These are phyloP conservation scores for Drosophila picticornis DNA, from an alignment of 2,888 invertebrate genomes.

Conservation along the genomic window DNA sequence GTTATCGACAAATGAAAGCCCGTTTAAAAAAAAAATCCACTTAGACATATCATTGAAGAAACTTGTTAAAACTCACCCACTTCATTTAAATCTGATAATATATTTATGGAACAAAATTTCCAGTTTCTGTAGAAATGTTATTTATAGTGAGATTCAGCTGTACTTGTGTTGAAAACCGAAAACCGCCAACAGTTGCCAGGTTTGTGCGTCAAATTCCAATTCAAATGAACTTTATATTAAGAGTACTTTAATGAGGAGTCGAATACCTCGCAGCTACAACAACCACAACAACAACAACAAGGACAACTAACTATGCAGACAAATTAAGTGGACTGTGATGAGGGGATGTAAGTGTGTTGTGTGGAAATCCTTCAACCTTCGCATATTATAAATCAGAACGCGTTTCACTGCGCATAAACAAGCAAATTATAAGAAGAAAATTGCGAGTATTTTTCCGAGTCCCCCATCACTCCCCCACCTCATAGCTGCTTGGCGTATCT, in stretches of 20 bases:
- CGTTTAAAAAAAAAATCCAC: neutral
- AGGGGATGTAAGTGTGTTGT: slow-evolving; percentile 1
- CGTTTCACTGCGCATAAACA: slow-evolving; percentile 41
- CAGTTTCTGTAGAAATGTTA: neutral
- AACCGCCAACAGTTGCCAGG: slow-evolving; percentile 25
- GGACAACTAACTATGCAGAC: slow-evolving; percentile 27
- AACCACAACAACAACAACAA: slow-evolving; percentile 3
- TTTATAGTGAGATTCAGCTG: neutral
- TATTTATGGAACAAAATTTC: neutral
- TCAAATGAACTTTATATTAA: slow-evolving; percentile 71
- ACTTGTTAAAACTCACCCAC: neutral
- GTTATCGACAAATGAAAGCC: neutral
- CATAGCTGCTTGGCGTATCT: slow-evolving; percentile 26
- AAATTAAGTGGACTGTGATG: neutral
- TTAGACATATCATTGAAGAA: neutral
- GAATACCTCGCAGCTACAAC: slow-evolving; percentile 47
- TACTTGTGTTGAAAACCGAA: slow-evolving; percentile 2
- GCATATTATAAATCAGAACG: slow-evolving; percentile 44
- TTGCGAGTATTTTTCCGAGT: slow-evolving; percentile 21
- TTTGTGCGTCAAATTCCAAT: slow-evolving; percentile 52
- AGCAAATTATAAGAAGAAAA: slow-evolving; percentile 45
- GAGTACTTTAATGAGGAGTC: slow-evolving; percentile 71
- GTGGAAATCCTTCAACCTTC: slow-evolving; percentile 18
- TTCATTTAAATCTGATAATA: neutral
- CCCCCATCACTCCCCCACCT: neutral